Conservation (phyloP, 2,113 vertebrate genomes). For the Sterrhoptilus dennistouni region DNA sequence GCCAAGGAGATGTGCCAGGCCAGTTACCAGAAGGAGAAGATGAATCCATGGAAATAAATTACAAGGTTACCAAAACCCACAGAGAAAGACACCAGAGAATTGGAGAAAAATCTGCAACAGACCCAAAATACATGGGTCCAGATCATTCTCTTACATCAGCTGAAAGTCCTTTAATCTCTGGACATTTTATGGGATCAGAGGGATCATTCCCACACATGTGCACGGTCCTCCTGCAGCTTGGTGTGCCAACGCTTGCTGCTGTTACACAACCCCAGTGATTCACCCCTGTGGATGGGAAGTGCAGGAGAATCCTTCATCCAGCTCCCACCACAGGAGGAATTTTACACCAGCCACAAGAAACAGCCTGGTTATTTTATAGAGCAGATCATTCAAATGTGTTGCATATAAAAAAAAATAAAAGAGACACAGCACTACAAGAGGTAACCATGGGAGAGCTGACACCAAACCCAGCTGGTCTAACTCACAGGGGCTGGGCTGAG, state of each 20-base stretch:
- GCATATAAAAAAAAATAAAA: neutral
- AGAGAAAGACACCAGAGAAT: neutral
- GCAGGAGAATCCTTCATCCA: neutral
- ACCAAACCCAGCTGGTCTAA: neutral
- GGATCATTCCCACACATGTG: neutral
- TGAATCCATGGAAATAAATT: slow-evolving; percentile 5
- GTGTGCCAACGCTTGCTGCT: neutral
- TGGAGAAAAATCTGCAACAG: neutral
- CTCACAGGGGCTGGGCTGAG: neutral
- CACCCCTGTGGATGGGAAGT: neutral
- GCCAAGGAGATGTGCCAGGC: neutral
- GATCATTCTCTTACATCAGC: neutral
- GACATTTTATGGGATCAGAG: neutral
- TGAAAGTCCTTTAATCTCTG: neutral
- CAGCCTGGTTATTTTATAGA: neutral
- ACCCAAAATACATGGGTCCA: neutral
- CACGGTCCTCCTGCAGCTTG: neutral
- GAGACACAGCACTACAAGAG: neutral
- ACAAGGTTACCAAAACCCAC: slow-evolving; percentile 12
- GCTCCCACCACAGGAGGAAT: neutral
- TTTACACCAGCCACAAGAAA: neutral
- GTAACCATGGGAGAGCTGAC: neutral
- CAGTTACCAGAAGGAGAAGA: neutral
- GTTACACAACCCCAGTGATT: neutral
- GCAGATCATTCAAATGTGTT: neutral